Conservation (phyloP, 2,888 invertebrate species). For the Cheilosia impressa region DNA sequence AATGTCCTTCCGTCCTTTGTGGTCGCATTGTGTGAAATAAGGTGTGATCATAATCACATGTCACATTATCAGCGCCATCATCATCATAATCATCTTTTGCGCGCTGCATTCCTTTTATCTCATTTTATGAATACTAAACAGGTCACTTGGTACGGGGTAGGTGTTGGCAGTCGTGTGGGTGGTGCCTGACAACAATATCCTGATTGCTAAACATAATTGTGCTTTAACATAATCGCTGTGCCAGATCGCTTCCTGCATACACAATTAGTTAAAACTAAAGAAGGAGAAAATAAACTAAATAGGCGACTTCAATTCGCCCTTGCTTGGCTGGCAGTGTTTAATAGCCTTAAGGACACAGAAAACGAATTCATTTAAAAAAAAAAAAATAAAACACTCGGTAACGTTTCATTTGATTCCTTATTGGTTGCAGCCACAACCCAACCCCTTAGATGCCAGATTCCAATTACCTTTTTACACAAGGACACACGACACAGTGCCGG, state of each 20-base stretch:
- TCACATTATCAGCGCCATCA: constrained; percentile 46
- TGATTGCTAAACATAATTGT: constrained; percentile 69
- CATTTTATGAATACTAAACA: constrained; percentile 67
- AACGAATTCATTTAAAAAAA: constrained; percentile 56
- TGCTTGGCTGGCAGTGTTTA: neutral
- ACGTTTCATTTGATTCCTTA: constrained; percentile 52
- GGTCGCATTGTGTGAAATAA: constrained; percentile 33
- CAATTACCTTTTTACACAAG: constrained; percentile 61
- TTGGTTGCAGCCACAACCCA: constrained; percentile 14
- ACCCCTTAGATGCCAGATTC: constrained; percentile 47
- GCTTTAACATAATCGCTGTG: constrained; percentile 62
- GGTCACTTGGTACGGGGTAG: constrained; percentile 8
- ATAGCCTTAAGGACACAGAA: constrained; percentile 33
- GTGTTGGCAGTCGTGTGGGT: neutral
- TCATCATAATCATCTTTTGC: constrained; percentile 17
- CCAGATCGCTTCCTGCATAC: constrained; percentile 59
- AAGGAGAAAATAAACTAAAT: neutral
- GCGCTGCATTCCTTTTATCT: constrained; percentile 29
- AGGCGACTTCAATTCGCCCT: constrained; percentile 1
- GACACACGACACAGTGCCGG: constrained; percentile 62
- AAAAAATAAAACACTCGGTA: too few relatives aligned
- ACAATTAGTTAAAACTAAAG: constrained; percentile 58
- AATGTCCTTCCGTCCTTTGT: constrained; percentile 22
- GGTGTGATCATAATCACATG: constrained; percentile 70
- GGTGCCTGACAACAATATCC: constrained; percentile 26